These are phyloP conservation scores for Reticulitermes lucifugus DNA, from an alignment of 2,888 invertebrate species.

Conservation along the genomic window DNA sequence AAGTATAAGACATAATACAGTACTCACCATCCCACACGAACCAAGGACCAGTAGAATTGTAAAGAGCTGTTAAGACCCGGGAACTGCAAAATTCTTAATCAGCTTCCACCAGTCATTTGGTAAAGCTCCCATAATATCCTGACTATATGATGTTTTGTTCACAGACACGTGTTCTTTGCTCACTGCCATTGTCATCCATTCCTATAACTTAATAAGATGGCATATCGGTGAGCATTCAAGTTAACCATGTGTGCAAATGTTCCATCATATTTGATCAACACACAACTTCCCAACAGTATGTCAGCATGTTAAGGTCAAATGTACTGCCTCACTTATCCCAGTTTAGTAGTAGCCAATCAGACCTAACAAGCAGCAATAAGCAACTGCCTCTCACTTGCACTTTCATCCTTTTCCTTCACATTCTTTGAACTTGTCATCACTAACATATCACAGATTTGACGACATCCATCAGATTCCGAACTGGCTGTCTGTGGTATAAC, in stretches of 20 bases:
- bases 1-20: not conserved
- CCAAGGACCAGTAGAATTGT: not conserved
- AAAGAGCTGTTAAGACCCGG: not conserved
- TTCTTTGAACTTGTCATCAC: not conserved
- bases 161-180: not conserved
- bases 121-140: not conserved
- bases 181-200: slow-evolving; percentile 11
- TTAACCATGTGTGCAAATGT: not conserved
- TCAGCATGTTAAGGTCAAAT: slow-evolving; percentile 23
- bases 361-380: not conserved
- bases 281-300: not conserved
- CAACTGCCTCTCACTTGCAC: not conserved
- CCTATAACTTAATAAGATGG: not conserved
- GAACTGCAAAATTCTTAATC: not conserved
- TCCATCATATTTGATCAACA: not conserved
- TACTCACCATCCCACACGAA: slow-evolving; percentile 18
- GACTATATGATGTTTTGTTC: not conserved
- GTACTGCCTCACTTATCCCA: not conserved
- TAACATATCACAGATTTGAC: not conserved
- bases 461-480: not conserved
- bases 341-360: slow-evolving; percentile 6
- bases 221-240: not conserved
- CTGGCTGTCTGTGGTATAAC: not conserved
- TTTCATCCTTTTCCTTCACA: not conserved
- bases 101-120: not conserved